Conservation (phyloP, 2,797 vertebrate species). For the Menidia menidia region DNA sequence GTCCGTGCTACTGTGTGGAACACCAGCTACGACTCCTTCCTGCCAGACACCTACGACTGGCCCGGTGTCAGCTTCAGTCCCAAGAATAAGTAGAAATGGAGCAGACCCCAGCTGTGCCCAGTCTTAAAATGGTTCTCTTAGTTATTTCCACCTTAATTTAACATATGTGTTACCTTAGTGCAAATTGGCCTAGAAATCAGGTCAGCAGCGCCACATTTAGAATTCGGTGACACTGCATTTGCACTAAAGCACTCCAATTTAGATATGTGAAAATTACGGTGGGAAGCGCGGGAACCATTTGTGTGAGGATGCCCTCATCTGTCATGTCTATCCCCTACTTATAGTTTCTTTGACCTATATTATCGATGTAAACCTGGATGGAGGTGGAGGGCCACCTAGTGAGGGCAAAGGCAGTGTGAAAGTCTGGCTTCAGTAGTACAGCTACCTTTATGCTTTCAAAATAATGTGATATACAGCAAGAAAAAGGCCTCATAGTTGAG, state of each 20-base stretch:
- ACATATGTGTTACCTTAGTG: conserved; percentile 12
- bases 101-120: conserved; percentile 15
- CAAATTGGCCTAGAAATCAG: conserved; percentile 17
- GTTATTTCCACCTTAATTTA: conserved; percentile 16
- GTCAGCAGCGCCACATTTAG: not conserved
- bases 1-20: conserved; percentile 89
- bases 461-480: no score
- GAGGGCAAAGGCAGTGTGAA: conserved; percentile 27
- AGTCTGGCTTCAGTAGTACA: conserved; percentile 11
- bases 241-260: conserved; percentile 6
- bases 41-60: conserved; percentile 95
- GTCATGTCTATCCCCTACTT: not conserved
- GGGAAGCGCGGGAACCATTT: conserved; percentile 14
- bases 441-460: not conserved
- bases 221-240: conserved; percentile 14
- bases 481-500: no score
- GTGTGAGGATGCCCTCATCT: not conserved
- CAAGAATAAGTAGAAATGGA: conserved; percentile 68
- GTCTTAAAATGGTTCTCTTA: conserved; percentile 18
- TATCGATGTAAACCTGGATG: not conserved
- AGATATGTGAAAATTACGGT: conserved; percentile 27
- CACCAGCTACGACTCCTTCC: conserved; percentile 92
- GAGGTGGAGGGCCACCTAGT: conserved; percentile 34
- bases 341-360: conserved; percentile 7
- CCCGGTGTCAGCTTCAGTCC: conserved; percentile 82